These are phyloP conservation scores for Chrysopilus asiliformis DNA, from an alignment of 2,888 invertebrate genomes.

Conservation along the genomic window DNA sequence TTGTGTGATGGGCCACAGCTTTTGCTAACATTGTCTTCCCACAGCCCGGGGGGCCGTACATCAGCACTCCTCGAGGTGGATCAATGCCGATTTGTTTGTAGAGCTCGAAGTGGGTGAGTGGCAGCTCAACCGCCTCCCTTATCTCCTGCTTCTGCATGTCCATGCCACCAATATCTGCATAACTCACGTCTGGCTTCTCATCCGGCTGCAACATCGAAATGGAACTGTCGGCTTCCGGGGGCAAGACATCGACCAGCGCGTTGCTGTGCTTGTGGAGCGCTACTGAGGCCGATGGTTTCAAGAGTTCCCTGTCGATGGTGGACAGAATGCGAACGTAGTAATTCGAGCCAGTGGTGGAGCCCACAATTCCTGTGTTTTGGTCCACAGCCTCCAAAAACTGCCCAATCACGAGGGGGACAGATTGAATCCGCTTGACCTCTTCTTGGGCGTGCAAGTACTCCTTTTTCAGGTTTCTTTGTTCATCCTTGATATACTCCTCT, in stretches of 20 bases:
- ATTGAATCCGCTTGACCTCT: conserved; percentile 96
- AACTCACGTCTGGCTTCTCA: conserved; percentile 95
- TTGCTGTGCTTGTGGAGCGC: conserved; percentile 99
- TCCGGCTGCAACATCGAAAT: conserved; percentile 96
- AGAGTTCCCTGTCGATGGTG: conserved; percentile 90
- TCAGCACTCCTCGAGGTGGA: conserved; percentile 92
- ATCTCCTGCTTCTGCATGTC: conserved; percentile 99
- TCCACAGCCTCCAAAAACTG: conserved; percentile 99
- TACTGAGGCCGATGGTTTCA: conserved; percentile 97
- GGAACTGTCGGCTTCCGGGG: conserved; percentile 97
- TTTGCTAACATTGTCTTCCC: conserved; percentile 99
- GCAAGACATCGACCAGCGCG: conserved; percentile 97
- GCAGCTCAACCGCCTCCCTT: conserved; percentile 94
- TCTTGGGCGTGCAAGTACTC: conserved; percentile 98
- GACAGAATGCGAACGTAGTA: conserved; percentile 98
- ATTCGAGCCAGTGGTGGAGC: conserved; percentile 97
- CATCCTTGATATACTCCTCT: conserved; percentile 99
- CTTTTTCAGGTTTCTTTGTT: conserved; percentile 95
- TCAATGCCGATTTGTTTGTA: conserved; percentile 99
- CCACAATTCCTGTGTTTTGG: conserved; percentile 98
- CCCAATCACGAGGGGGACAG: conserved; percentile 96
- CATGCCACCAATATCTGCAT: conserved; percentile 98
- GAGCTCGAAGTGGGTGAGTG: conserved; percentile 94
- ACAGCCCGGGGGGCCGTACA: conserved; percentile 99
- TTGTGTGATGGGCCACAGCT: conserved; percentile 96